Evolutionary conservation across 2,113 vertebrate species (phyloP), one percentile per base, ranked within the genome.

Genomic region (Aptenodytes patagonicus): DNA sequence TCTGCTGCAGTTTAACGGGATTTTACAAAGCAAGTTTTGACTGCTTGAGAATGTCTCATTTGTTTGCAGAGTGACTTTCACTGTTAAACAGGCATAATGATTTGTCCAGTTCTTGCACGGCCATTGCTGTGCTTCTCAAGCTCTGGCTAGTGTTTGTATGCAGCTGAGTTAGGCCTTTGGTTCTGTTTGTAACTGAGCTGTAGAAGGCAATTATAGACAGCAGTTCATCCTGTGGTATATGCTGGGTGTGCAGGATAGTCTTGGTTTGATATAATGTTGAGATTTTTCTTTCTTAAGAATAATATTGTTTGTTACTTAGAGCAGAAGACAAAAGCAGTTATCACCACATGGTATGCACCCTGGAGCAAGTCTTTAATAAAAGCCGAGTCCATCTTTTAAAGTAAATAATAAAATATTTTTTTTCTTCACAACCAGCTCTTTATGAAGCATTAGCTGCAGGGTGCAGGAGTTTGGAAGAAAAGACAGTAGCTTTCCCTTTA

Each of bases 301-400:
- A 94, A 92, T 94, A 96, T 93, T 93, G 60, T 95, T 93, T 92
- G 90, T 94, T 92, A 87, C 88, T 92, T 81, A 26, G 83, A 80
- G 68, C 68, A 90, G 71, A 93, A 95, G 93, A 52, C 90, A 87
- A 90, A 94, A 92, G 79, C 83, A 51, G 55, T 86, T 92, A 66
- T 87, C 90, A 51, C 93, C 85, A 62, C 94, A 68, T 96, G 94
- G 71, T 54, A 75, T 55, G 90, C 76, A 90, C 83, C 90, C 92
- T 90, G 90, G 54, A 89, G 92, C 83, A 96, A 92, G n/a, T 49
- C 75, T 94, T 82, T 83, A 82, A 90, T 83, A 92, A 96, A 96
- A 95, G 64, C 95, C 93, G 64, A 71, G 60, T 49, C 71, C 38
- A 36, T 89, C 40, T 93, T 93, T 94, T 62, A 78, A 92, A 90